Evolutionary conservation across 2,888 invertebrate species (phyloP).

Genomic region (Drosophila kambysellisi): DNA sequence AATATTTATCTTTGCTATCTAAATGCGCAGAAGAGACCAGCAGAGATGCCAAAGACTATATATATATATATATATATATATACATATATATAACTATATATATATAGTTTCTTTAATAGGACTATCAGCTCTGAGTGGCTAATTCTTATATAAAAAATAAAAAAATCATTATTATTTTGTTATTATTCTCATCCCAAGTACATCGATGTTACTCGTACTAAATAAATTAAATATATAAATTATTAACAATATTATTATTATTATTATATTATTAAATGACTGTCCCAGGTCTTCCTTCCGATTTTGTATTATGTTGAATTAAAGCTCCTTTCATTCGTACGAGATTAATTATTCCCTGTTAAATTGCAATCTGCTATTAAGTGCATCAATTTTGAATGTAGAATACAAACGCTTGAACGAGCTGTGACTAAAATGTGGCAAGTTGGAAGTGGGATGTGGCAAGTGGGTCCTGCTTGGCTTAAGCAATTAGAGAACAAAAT

Average conservation of each 20-base stretch:
- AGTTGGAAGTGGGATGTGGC: constrained; percentile 1
- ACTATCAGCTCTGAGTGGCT: background rate
- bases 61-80: background rate
- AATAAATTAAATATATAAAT: background rate
- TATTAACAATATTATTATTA: background rate
- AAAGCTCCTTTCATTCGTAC: background rate
- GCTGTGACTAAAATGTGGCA: background rate
- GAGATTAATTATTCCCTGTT: background rate
- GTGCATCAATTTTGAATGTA: background rate
- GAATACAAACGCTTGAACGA: background rate
- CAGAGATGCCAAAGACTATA: background rate
- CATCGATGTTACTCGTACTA: background rate
- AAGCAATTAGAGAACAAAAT: constrained; percentile 59
- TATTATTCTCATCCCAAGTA: background rate
- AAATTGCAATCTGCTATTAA: background rate
- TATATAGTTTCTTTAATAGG: background rate
- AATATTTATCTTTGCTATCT: background rate
- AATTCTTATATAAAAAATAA: background rate
- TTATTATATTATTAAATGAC: background rate
- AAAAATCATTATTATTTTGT: background rate
- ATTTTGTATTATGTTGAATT: background rate
- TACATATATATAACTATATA: background rate
- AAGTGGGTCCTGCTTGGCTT: constrained; percentile 35
- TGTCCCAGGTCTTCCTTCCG: background rate
- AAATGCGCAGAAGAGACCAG: background rate